Conservation (phyloP, 1,140 invertebrate species). For the Drosophila pandora region DNA sequence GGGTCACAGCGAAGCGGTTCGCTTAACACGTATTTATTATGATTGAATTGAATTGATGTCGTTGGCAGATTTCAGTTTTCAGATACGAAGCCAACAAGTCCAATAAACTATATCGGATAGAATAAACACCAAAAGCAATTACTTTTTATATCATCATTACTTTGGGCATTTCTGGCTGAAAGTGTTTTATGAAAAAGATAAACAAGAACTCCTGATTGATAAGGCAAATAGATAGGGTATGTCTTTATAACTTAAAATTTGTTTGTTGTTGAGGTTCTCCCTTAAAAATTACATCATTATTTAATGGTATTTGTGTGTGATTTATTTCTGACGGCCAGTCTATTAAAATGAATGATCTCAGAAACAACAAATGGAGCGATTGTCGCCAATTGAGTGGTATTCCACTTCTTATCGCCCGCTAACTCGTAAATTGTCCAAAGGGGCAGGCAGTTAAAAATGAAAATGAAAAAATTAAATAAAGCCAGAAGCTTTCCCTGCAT, state of each 20-base stretch:
- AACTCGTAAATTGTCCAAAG: constrained; percentile 25
- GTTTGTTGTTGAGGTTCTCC: neutral
- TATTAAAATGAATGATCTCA: constrained; percentile 61
- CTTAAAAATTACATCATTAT: neutral
- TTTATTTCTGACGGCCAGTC: constrained; percentile 17
- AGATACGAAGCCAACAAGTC: constrained; percentile 40
- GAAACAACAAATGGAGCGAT: constrained; percentile 57
- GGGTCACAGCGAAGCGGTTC: constrained; percentile 32
- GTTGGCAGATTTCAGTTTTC: constrained; percentile 55
- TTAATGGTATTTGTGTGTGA: neutral
- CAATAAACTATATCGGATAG: neutral
- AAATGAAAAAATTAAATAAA: constrained; percentile 27
- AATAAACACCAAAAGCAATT: neutral
- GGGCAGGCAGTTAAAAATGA: constrained; percentile 10
- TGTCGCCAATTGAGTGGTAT: constrained; percentile 59
- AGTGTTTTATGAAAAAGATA: neutral
- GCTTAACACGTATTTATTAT: constrained; percentile 56
- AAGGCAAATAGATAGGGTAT: neutral
- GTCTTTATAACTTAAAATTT: neutral
- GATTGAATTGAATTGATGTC: constrained; percentile 70
- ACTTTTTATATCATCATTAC: neutral
- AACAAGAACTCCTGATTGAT: neutral
- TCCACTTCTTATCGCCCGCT: constrained; percentile 42
- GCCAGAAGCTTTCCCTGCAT: constrained; percentile 9
- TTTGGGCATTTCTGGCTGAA: neutral